A percentile compares a stretch with the other conserved stretches of the same genome.
Conservation (phyloP, 2,113 vertebrate species). For the Perognathus longimembris region DNA sequence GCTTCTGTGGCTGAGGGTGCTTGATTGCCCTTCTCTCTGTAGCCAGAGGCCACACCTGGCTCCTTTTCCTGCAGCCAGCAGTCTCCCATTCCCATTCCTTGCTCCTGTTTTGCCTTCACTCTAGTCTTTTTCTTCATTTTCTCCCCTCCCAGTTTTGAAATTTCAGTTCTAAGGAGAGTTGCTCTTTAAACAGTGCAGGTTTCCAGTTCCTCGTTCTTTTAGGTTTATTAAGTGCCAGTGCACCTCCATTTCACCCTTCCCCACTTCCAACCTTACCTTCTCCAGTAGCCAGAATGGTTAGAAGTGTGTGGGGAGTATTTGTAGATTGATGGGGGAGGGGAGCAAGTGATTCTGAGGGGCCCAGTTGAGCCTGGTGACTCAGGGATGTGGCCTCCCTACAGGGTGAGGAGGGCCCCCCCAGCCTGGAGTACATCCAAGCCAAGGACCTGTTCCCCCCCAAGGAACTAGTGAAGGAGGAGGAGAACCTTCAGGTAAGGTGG, state of each 20-base stretch:
- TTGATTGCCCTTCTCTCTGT: not conserved
- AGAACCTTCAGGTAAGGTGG: slow-evolving; percentile 94
- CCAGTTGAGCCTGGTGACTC: slow-evolving; percentile 41
- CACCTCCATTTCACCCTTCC: not conserved
- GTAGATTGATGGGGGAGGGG: not conserved
- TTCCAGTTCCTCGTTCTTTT: slow-evolving; percentile 33
- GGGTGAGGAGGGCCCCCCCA: slow-evolving; percentile 99
- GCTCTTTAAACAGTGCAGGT: not conserved
- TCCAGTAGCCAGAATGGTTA: slow-evolving; percentile 27
- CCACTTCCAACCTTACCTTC: not conserved
- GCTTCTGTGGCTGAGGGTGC: not conserved
- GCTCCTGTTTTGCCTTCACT: not conserved
- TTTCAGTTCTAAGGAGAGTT: slow-evolving; percentile 25
- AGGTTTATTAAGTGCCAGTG: not conserved
- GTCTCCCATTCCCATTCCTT: not conserved
- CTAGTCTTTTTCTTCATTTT: slow-evolving; percentile 2
- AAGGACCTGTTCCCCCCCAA: slow-evolving; percentile 99
- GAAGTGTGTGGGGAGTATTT: not conserved
- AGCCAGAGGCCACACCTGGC: slow-evolving; percentile 9
- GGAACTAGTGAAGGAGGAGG: slow-evolving; percentile 98
- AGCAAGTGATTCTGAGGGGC: not conserved
- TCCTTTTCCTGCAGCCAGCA: slow-evolving; percentile 30
- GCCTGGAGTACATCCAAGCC: slow-evolving; percentile 99
- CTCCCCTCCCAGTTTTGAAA: slow-evolving; percentile 29
- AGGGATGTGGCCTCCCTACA: slow-evolving; percentile 81